Evolutionary conservation across 2,113 vertebrate species (phyloP), one percentile per base, ranked within the genome.

Genomic region (Phoenicopterus ruber): DNA sequence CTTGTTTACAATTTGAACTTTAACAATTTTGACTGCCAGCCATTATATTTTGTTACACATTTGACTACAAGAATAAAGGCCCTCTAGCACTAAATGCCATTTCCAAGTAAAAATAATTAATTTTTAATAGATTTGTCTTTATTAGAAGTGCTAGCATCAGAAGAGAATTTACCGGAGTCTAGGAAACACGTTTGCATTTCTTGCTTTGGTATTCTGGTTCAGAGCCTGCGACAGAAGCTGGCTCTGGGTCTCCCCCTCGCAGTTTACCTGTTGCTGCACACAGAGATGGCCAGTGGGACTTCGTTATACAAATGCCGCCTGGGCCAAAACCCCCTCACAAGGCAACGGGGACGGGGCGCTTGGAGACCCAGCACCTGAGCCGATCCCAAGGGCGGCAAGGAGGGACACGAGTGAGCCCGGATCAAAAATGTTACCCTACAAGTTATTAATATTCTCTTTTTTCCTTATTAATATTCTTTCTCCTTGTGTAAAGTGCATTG

Each of bases 261-360:
- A 11, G 24, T 18, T 69, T 17, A 42, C 32, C 17, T 0, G 4
- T 15, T 16, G 47, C 8, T 29, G 17, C 34, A 46, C 46, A 46
- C 46, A 10, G 52, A 17, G 31, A 10, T 20, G 15, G 24, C 13
- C 24, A 21, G 1, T 0, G 1, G 6, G 15, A 7, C 13, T 11
- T 9, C 26, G 31, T 15, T 5, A 26, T 2, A 8, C 4, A 6
- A 36, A 11, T 1, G 6, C 14, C 6, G 2, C 31, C 59, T 15
- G 8, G 21, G 5, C 40, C 17, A 36, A 65, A 71, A 11, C 6
- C 21, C 20, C 10, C 31, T 6, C 32, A 17, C 17, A 36, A 20
- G 20, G 52, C 47, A 40, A 13, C 1, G 11, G 63, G 13, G 31
- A 42, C 5, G 31, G 42, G 20, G 25, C 1, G 1, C 36, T 10